Conservation (phyloP, 2,888 invertebrate genomes). For the Drosophila sordidula region DNA sequence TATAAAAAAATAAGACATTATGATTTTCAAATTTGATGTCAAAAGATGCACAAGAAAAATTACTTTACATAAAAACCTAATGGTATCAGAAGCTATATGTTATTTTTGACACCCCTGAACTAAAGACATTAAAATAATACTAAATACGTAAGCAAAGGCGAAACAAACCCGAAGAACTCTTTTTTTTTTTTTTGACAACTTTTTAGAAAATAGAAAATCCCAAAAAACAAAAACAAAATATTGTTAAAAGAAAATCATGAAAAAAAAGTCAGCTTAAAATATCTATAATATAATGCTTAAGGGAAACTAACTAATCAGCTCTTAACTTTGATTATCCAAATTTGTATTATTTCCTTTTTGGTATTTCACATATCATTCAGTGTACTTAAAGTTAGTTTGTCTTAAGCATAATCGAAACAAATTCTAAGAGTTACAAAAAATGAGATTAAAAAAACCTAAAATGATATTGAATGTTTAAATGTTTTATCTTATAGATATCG, state of each 20-base stretch:
- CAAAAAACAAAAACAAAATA: not conserved
- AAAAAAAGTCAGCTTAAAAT: constrained; percentile 35
- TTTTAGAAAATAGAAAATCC: constrained; percentile 11
- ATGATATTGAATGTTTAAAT: constrained; percentile 53
- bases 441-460: not conserved
- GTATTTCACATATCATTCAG: constrained; percentile 39
- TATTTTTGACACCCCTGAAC: constrained; percentile 1
- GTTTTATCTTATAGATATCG: constrained; percentile 47
- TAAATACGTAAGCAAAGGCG: constrained; percentile 41
- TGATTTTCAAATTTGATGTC: constrained; percentile 34
- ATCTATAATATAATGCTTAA: not conserved
- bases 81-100: constrained; percentile 10
- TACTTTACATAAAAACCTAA: constrained; percentile 11
- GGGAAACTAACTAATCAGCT: constrained; percentile 14
- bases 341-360: not conserved
- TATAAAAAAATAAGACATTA: constrained; percentile 1
- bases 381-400: constrained; percentile 20
- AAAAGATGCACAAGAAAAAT: constrained; percentile 41
- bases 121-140: constrained; percentile 5
- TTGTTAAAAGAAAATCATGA: constrained; percentile 8
- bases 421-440: constrained; percentile 16
- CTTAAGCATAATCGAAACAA: not conserved
- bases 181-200: constrained; percentile 22
- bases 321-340: not conserved
- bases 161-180: constrained; percentile 9